Conservation (phyloP, 2,113 vertebrate genomes). For the Anguilla japonica region DNA sequence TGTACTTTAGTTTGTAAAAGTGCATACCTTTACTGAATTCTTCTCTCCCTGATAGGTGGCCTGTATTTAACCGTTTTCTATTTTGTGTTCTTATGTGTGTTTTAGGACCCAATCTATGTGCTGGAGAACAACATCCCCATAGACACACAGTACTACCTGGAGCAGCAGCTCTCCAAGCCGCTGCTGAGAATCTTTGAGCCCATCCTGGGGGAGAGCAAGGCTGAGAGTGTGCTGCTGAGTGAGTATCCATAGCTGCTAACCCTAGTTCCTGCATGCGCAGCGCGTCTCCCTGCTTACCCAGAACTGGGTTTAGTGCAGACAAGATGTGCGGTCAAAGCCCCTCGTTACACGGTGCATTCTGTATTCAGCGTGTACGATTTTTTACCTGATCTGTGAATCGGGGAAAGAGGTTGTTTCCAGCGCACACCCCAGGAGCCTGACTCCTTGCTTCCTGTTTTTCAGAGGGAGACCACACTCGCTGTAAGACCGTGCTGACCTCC, state of each 20-base stretch:
- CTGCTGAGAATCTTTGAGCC: slow-evolving; percentile 89
- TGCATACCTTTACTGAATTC: too few relatives aligned
- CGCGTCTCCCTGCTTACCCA: background rate
- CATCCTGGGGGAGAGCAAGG: slow-evolving; percentile 84
- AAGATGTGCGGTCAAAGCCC: too few relatives aligned
- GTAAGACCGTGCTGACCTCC: slow-evolving; percentile 85
- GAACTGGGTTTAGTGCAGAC: too few relatives aligned
- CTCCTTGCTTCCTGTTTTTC: slow-evolving; percentile 25
- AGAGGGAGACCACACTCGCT: slow-evolving; percentile 89
- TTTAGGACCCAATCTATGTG: slow-evolving; percentile 86
- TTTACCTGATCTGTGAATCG: background rate
- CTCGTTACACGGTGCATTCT: too few relatives aligned
- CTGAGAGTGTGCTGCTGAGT: slow-evolving; percentile 82
- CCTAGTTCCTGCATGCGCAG: background rate
- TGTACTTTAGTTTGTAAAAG: too few relatives aligned
- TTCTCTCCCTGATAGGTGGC: too few relatives aligned
- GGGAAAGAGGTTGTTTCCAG: background rate
- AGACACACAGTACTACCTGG: slow-evolving; percentile 88
- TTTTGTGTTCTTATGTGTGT: background rate
- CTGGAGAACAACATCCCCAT: slow-evolving; percentile 91
- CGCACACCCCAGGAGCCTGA: background rate
- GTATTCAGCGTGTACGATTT: too few relatives aligned
- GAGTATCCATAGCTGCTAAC: slow-evolving; percentile 36
- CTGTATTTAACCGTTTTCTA: background rate
- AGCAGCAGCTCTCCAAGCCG: slow-evolving; percentile 88